Conservation (phyloP, 2,113 vertebrate species). For the Otolemur garnettii region DNA sequence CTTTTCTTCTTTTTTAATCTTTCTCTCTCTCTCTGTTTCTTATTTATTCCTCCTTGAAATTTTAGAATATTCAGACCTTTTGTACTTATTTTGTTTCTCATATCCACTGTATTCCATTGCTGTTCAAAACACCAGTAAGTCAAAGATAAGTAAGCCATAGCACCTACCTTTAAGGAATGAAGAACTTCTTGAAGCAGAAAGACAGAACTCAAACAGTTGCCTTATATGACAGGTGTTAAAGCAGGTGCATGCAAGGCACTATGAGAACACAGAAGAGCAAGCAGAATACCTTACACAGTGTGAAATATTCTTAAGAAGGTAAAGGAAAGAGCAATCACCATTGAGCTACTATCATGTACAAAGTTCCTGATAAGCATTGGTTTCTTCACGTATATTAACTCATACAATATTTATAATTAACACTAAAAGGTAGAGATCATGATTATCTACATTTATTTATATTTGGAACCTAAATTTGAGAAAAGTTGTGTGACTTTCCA, state of each 20-base stretch:
- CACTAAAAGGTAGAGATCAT: background rate
- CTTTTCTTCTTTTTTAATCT: background rate
- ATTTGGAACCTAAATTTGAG: slow-evolving; percentile 27
- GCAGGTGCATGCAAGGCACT: background rate
- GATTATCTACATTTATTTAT: background rate
- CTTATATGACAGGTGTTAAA: background rate
- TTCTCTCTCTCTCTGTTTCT: background rate
- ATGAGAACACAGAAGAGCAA: background rate
- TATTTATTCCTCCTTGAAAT: background rate
- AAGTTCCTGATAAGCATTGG: background rate
- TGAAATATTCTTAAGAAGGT: background rate
- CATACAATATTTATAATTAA: background rate
- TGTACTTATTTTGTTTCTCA: background rate
- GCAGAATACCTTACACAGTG: background rate
- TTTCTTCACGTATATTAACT: background rate
- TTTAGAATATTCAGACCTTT: background rate
- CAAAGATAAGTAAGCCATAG: slow-evolving; percentile 52
- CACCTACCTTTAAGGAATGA: background rate
- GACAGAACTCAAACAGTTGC: slow-evolving; percentile 21
- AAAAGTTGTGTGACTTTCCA: background rate
- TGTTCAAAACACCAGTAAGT: background rate
- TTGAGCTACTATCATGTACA: background rate
- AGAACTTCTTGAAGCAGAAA: slow-evolving; percentile 26
- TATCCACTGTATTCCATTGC: background rate
- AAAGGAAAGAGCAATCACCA: background rate